A percentile compares a stretch with the other conserved stretches of the same genome.
phyloP scores from a whole-genome alignment of 2,113 vertebrate species.

The Microcebus tavaratra region DNA sequence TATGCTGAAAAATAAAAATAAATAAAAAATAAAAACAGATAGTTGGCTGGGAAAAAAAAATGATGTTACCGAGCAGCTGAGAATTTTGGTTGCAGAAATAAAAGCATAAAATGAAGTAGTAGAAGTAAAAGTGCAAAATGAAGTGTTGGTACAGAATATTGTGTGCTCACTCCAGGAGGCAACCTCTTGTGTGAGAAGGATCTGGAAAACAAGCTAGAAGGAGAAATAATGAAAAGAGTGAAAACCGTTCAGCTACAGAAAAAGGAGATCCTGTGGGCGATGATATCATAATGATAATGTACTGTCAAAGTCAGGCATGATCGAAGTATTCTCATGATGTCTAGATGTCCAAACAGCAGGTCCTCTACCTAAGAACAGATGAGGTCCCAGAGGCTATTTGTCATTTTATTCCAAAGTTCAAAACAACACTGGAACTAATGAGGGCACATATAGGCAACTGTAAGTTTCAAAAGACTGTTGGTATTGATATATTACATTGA shows the following conservation, averaged over 20 bases:
- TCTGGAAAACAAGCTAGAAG: not conserved
- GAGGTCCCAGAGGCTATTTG: not conserved
- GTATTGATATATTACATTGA: not conserved
- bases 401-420: slow-evolving; percentile 38
- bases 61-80: not conserved
- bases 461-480: not conserved
- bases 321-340: not conserved
- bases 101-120: not conserved
- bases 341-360: not conserved
- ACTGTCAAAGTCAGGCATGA: not conserved
- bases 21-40: no score
- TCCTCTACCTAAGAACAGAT: not conserved
- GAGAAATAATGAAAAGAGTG: not conserved
- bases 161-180: not conserved
- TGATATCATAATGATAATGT: not conserved
- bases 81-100: not conserved
- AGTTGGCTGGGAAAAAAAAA: no score
- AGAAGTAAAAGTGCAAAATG: not conserved
- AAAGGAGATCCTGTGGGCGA: not conserved
- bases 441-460: not conserved
- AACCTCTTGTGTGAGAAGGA: not conserved
- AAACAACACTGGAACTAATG: not conserved
- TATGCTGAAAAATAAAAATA: no score
- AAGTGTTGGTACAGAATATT: not conserved
- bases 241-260: not conserved